These are phyloP conservation scores for Omphaloscelis lunosa DNA, from an alignment of 2,888 invertebrate genomes.

Conservation along the genomic window DNA sequence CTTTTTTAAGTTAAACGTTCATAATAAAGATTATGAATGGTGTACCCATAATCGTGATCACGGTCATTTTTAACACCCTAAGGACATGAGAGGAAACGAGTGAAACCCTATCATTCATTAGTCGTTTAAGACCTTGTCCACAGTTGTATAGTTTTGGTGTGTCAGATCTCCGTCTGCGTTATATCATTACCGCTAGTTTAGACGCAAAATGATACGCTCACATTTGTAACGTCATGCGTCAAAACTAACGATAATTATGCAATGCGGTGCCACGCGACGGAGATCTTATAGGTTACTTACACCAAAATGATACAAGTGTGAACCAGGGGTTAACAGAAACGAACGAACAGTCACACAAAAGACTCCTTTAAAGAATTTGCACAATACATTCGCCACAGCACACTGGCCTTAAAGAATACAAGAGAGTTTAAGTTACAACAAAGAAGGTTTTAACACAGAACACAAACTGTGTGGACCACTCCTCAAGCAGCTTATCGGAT, in stretches of 20 bases:
- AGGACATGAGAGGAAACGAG: background rate
- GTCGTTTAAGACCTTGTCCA: background rate
- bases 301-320: background rate
- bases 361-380: background rate
- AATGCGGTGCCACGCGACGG: background rate
- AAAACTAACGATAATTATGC: background rate
- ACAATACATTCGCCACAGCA: constrained; percentile 27
- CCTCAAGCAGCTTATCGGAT: constrained; percentile 65
- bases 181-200: background rate
- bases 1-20: background rate
- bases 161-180: background rate
- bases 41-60: background rate
- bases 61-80: background rate
- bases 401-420: constrained; percentile 29
- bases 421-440: constrained; percentile 43
- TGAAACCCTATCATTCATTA: background rate
- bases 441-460: constrained; percentile 56
- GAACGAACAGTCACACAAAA: background rate
- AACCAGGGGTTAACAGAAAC: too few species aligned
- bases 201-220: too few species aligned
- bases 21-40: background rate
- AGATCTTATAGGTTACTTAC: background rate
- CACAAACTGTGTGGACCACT: constrained; percentile 51
- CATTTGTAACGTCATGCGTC: background rate
- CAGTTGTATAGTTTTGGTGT: background rate